Evolutionary conservation across 2,888 invertebrate species (phyloP).

Genomic region (Chorisops tibialis): DNA sequence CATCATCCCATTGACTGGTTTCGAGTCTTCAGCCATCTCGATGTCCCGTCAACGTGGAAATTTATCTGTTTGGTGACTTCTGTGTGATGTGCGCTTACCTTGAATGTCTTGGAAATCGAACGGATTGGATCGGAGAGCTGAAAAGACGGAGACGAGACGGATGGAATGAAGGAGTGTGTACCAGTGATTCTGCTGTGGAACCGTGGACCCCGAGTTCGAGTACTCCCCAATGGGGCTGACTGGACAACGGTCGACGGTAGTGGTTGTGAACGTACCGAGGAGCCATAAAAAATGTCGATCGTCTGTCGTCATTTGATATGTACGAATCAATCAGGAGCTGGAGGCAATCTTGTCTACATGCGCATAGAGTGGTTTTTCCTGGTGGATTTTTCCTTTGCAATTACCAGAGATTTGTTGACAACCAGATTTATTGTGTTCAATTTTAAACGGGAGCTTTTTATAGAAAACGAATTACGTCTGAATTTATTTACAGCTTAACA

Average conservation of each 20-base stretch:
- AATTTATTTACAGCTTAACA: neutral
- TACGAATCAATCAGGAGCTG: slow-evolving; percentile 31
- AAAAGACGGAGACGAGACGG: slow-evolving; percentile 8
- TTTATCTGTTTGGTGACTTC: slow-evolving; percentile 28
- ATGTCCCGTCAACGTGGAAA: slow-evolving; percentile 32
- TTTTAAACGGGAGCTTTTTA: slow-evolving; percentile 27
- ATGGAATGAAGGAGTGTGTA: neutral
- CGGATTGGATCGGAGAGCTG: slow-evolving; percentile 15
- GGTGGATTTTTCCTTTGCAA: slow-evolving; percentile 30
- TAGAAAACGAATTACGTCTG: neutral
- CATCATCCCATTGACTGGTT: slow-evolving; percentile 30
- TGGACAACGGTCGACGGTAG: neutral
- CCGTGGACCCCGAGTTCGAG: neutral
- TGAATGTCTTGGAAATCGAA: slow-evolving; percentile 3
- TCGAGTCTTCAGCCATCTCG: slow-evolving; percentile 24
- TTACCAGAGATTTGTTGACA: slow-evolving; percentile 33
- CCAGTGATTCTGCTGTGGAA: too few relatives aligned
- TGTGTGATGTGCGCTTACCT: slow-evolving; percentile 15
- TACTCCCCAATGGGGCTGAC: neutral
- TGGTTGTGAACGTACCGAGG: neutral
- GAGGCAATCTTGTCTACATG: slow-evolving; percentile 25
- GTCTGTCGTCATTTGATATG: slow-evolving; percentile 32
- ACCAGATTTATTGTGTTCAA: slow-evolving; percentile 33
- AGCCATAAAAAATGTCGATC: slow-evolving; percentile 28
- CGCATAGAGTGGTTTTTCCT: slow-evolving; percentile 28